phyloP scores from a whole-genome alignment of 2,797 vertebrate species.

The Arnoldichthys spilopterus region DNA sequence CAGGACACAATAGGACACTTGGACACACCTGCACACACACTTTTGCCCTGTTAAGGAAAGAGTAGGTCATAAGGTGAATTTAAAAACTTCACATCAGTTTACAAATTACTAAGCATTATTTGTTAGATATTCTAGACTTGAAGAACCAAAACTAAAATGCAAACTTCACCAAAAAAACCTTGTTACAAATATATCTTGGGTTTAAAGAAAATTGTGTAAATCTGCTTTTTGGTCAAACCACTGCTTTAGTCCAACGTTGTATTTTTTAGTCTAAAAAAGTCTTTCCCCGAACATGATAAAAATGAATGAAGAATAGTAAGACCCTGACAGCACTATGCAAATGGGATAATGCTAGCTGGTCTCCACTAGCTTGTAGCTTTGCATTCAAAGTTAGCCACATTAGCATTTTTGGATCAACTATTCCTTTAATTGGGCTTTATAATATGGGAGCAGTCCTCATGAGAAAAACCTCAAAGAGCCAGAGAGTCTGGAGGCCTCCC shows the following conservation, averaged over 20 bases:
- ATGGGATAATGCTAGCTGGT: not conserved
- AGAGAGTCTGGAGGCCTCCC: slow-evolving; percentile 50
- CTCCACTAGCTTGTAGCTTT: not conserved
- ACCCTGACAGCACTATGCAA: slow-evolving; percentile 8
- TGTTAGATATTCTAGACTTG: not conserved
- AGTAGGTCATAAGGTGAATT: not conserved
- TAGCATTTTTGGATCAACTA: slow-evolving; percentile 3
- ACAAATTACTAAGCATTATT: not conserved
- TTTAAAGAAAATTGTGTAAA: not conserved
- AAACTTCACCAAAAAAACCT: not conserved
- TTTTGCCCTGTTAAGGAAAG: too few species aligned
- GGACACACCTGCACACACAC: too few species aligned
- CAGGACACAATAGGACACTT: too few species aligned
- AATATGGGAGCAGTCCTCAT: slow-evolving; percentile 24
- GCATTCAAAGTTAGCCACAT: not conserved
- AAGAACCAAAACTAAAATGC: not conserved
- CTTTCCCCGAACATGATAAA: not conserved
- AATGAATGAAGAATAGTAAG: not conserved
- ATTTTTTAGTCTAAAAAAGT: too few species aligned
- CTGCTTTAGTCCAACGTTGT: not conserved
- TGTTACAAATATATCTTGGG: not conserved
- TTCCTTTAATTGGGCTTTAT: slow-evolving; percentile 12
- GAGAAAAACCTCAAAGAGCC: slow-evolving; percentile 49
- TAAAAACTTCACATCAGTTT: not conserved
- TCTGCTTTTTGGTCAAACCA: too few species aligned